These are phyloP conservation scores for Pelecanus crispus DNA, from an alignment of 2,113 vertebrate species.

Conservation along the genomic window DNA sequence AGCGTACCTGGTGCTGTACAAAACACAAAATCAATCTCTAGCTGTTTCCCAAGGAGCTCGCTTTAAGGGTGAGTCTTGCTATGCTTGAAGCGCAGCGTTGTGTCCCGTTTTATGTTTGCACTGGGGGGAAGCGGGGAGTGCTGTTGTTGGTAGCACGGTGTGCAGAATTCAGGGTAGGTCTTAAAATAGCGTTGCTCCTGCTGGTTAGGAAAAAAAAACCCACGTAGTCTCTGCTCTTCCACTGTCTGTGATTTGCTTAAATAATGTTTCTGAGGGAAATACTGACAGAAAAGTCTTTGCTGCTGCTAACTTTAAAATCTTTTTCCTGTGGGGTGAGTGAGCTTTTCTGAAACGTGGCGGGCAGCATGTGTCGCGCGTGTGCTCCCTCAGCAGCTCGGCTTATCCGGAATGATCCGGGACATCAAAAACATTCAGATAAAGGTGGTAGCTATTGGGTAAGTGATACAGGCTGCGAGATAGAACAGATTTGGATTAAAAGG, in stretches of 20 bases:
- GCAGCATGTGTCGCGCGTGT: fast-evolving
- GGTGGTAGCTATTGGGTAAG: not conserved
- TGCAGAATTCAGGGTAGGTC: fast-evolving
- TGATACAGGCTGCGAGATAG: not conserved
- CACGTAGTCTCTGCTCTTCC: not conserved
- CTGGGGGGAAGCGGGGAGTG: fast-evolving
- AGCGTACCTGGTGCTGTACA: not conserved
- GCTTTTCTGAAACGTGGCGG: not conserved
- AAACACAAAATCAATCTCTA: not conserved
- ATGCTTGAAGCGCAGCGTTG: fast-evolving
- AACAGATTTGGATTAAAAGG: not conserved
- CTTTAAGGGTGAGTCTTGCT: not conserved
- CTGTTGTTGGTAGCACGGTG: fast-evolving
- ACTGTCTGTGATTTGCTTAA: not conserved
- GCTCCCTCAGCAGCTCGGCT: not conserved
- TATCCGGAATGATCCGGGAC: not conserved
- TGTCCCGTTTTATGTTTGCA: fast-evolving
- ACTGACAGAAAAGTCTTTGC: not conserved
- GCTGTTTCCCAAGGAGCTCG: not conserved
- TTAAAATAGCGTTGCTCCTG: fast-evolving
- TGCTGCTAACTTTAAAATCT: fast-evolving
- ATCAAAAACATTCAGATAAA: not conserved
- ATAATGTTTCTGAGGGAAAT: not conserved
- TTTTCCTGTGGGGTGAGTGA: fast-evolving
- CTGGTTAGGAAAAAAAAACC: not conserved